A percentile compares a stretch with the other conserved stretches of the same genome.
Conservation (phyloP, 2,113 vertebrate species). For the Urocolius indicus region DNA sequence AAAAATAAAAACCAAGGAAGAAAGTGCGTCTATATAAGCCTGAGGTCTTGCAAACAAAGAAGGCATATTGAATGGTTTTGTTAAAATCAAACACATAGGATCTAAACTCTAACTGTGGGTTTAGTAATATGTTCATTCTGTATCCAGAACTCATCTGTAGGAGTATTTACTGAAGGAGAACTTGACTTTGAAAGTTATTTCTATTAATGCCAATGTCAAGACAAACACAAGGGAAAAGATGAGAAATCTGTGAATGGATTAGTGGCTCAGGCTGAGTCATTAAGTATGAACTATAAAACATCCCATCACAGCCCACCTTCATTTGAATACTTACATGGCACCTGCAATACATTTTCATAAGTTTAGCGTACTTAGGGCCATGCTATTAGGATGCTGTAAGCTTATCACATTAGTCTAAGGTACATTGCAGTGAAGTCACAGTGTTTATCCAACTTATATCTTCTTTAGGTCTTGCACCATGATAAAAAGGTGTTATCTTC, state of each 20-base stretch:
- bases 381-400: not conserved
- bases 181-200: not conserved
- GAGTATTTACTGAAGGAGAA: not conserved
- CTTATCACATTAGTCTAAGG: not conserved
- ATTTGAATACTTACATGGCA: not conserved
- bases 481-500: not conserved
- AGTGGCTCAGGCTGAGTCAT: not conserved
- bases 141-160: not conserved
- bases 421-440: not conserved
- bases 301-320: not conserved
- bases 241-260: not conserved
- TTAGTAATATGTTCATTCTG: not conserved
- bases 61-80: not conserved
- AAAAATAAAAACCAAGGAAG: not conserved
- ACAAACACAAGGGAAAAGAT: not conserved
- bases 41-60: slow-evolving; percentile 20
- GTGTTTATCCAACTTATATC: not conserved
- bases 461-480: not conserved
- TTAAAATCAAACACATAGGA: not conserved
- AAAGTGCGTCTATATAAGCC: not conserved
- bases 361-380: not conserved
- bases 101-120: not conserved
- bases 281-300: not conserved
- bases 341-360: not conserved
- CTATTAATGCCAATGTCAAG: not conserved